Percentiles rank a stretch among this genome's conserved stretches.
Conservation (phyloP, 2,113 vertebrate genomes). For the Siniperca chuatsi region DNA sequence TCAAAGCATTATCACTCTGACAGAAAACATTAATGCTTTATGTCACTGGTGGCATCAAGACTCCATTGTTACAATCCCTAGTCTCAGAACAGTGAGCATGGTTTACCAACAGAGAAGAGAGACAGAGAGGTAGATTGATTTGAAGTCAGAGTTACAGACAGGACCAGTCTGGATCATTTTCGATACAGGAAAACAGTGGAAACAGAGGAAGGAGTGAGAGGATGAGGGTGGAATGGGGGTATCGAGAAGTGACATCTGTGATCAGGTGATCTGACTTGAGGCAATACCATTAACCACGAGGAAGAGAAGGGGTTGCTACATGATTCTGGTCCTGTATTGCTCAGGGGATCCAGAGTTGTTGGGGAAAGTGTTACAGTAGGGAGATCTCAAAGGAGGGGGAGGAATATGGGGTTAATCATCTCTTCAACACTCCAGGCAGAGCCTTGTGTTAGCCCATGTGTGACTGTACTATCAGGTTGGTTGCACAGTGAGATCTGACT, state of each 20-base stretch:
- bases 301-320: slow-evolving; percentile 87
- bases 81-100: slow-evolving; percentile 86
- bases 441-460: slow-evolving; percentile 35
- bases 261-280: slow-evolving; percentile 68
- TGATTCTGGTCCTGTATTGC: slow-evolving; percentile 85
- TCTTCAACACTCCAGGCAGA: slow-evolving; percentile 57
- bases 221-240: slow-evolving; percentile 66
- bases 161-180: slow-evolving; percentile 65
- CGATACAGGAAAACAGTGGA: slow-evolving; percentile 44
- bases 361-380: slow-evolving; percentile 55
- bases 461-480: slow-evolving; percentile 44
- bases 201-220: slow-evolving; percentile 46
- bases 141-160: slow-evolving; percentile 86
- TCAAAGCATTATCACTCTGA: slow-evolving; percentile 68
- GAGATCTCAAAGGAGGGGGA: slow-evolving; percentile 23
- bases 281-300: slow-evolving; percentile 68
- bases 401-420: slow-evolving; percentile 39
- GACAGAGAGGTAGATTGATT: slow-evolving; percentile 96
- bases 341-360: slow-evolving; percentile 74
- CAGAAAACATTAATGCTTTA: slow-evolving; percentile 79
- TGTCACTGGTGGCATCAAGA: slow-evolving; percentile 79
- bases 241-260: slow-evolving; percentile 71
- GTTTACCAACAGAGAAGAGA: slow-evolving; percentile 81
- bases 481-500: slow-evolving; percentile 73
- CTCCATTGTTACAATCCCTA: slow-evolving; percentile 83